phyloP scores from a whole-genome alignment of 2,888 invertebrate genomes.

The Portevinia maculata region DNA sequence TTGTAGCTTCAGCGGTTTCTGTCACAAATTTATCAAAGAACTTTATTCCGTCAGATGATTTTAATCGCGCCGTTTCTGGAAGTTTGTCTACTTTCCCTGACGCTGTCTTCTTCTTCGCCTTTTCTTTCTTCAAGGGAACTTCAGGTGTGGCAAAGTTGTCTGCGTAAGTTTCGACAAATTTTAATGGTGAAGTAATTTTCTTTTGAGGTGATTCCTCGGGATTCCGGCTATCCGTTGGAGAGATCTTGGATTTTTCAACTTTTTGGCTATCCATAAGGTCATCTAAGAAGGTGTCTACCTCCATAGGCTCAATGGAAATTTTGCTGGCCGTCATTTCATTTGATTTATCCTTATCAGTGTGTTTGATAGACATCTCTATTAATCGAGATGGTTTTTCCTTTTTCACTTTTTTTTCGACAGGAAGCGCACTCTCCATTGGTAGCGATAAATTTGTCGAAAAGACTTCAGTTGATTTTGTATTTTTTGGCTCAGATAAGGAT shows the following conservation, averaged over 20 bases:
- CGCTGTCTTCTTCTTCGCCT: slow-evolving; percentile 48
- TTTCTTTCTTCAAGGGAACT: slow-evolving; percentile 39
- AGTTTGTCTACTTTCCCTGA: slow-evolving; percentile 32
- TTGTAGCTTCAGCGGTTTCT: slow-evolving; percentile 29
- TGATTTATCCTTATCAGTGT: neutral
- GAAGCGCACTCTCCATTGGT: neutral
- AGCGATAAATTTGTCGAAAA: neutral
- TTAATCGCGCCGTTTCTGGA: slow-evolving; percentile 19
- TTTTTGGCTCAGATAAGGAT: slow-evolving; percentile 10
- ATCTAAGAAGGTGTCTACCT: slow-evolving; percentile 30
- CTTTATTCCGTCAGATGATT: slow-evolving; percentile 45
- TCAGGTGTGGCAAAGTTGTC: slow-evolving; percentile 31
- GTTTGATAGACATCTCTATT: slow-evolving; percentile 2
- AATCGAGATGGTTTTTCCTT: slow-evolving; percentile 21
- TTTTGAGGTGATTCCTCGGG: slow-evolving; percentile 54
- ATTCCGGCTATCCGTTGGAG: slow-evolving; percentile 25
- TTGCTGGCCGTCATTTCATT: slow-evolving; percentile 42
- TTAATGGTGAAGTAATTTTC: slow-evolving; percentile 26
- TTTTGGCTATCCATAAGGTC: slow-evolving; percentile 57
- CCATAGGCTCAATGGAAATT: slow-evolving; percentile 32
- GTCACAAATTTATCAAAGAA: slow-evolving; percentile 63
- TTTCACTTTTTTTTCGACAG: slow-evolving; percentile 12
- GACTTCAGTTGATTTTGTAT: slow-evolving; percentile 3
- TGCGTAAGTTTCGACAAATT: slow-evolving; percentile 59
- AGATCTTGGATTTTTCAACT: slow-evolving; percentile 26